Evolutionary conservation across 2,888 invertebrate species (phyloP).

Genomic region (Sesia apiformis): DNA sequence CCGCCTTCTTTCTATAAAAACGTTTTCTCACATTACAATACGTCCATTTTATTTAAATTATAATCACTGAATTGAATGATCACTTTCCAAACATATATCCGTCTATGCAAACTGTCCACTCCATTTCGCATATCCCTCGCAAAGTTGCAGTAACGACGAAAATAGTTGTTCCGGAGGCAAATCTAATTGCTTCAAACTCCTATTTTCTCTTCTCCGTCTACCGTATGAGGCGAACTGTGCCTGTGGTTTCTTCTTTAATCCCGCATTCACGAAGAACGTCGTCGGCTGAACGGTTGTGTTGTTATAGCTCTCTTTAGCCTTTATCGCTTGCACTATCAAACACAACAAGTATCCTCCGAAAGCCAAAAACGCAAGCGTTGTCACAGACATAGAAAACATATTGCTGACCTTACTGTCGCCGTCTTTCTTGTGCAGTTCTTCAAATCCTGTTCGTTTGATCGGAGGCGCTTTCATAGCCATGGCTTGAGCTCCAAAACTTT

Average conservation of each 20-base stretch:
- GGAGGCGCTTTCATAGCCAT: slow-evolving; percentile 50
- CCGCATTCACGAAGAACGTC: slow-evolving; percentile 48
- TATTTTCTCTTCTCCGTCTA: slow-evolving; percentile 33
- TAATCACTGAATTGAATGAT: not conserved
- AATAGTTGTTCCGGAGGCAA: slow-evolving; percentile 65
- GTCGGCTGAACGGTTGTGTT: slow-evolving; percentile 32
- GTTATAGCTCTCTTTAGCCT: slow-evolving; percentile 71
- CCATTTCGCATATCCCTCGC: slow-evolving; percentile 75
- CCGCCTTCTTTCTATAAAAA: not conserved
- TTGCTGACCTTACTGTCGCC: slow-evolving; percentile 79
- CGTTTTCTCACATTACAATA: not conserved
- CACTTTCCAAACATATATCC: not conserved
- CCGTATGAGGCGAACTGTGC: slow-evolving; percentile 55
- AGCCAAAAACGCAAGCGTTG: slow-evolving; percentile 86
- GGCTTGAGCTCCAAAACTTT: slow-evolving; percentile 55
- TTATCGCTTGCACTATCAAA: slow-evolving; percentile 83
- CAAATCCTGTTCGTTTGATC: slow-evolving; percentile 57
- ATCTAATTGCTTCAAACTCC: slow-evolving; percentile 31
- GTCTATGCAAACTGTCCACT: slow-evolving; percentile 16
- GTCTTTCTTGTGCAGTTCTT: slow-evolving; percentile 57
- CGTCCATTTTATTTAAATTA: not conserved
- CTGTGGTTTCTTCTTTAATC: slow-evolving; percentile 61
- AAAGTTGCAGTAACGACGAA: slow-evolving; percentile 61
- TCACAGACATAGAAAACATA: slow-evolving; percentile 85
- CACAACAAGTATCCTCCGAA: slow-evolving; percentile 89